These are phyloP conservation scores for Lampris incognitus DNA, from an alignment of 2,113 vertebrate genomes.

Conservation along the genomic window DNA sequence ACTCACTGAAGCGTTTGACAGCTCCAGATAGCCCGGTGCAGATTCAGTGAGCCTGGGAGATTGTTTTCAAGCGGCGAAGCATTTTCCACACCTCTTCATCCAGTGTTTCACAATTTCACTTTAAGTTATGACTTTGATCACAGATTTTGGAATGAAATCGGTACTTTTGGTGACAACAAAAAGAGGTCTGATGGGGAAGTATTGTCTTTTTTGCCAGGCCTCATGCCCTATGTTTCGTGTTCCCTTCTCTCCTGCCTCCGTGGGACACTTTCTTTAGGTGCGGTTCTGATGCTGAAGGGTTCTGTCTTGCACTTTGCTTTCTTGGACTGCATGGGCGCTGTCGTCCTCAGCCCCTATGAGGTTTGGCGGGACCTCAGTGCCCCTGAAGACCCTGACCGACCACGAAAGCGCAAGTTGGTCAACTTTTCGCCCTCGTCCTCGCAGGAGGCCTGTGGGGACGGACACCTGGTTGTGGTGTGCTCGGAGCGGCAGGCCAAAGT, in stretches of 20 bases:
- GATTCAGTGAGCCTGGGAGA: not conserved
- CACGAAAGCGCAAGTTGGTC: constrained; percentile 89
- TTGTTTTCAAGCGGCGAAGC: too few relatives aligned
- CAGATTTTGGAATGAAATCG: not conserved
- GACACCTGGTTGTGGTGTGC: constrained; percentile 94
- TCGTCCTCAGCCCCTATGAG: constrained; percentile 91
- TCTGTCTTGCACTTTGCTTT: constrained; percentile 91
- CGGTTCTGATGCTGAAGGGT: constrained; percentile 91
- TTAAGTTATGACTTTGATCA: not conserved
- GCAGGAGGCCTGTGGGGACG: constrained; percentile 89
- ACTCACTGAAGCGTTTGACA: not conserved
- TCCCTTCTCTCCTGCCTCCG: not conserved
- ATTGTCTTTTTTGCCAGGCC: not conserved
- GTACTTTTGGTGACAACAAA: not conserved
- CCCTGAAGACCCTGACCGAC: constrained; percentile 88
- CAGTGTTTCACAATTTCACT: not conserved
- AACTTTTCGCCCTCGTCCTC: constrained; percentile 89
- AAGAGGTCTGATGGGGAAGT: not conserved
- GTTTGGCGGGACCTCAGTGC: constrained; percentile 91
- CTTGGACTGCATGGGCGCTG: constrained; percentile 88
- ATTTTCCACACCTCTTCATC: not conserved
- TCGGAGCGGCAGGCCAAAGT: constrained; percentile 99
- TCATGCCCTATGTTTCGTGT: not conserved
- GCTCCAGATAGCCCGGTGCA: not conserved
- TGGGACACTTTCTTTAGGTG: constrained; percentile 77